phyloP scores from a whole-genome alignment of 1,140 invertebrate genomes.

The Bombus superbus region DNA sequence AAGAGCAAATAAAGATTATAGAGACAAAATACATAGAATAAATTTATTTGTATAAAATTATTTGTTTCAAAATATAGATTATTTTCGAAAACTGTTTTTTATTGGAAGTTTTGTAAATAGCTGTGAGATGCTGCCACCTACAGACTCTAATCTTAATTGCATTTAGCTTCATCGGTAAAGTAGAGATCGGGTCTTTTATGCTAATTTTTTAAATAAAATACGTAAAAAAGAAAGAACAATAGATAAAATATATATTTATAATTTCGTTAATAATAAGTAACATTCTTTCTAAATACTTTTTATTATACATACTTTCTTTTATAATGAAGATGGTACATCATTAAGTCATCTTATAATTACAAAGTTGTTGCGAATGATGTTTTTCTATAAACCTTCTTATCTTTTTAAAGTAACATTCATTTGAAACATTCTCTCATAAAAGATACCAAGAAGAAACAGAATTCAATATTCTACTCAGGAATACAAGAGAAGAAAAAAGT shows the following conservation, averaged over 20 bases:
- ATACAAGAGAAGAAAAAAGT: background rate
- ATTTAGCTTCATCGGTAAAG: conserved; percentile 43
- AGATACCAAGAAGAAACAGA: background rate
- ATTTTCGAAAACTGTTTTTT: background rate
- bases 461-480: background rate
- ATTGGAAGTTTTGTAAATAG: conserved; percentile 32
- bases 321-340: background rate
- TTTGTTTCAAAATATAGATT: background rate
- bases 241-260: background rate
- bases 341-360: background rate
- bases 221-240: background rate
- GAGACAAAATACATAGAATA: background rate
- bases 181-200: conserved; percentile 33
- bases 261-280: background rate
- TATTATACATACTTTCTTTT: background rate
- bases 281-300: background rate
- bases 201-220: background rate
- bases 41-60: background rate
- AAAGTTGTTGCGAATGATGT: background rate
- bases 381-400: no score
- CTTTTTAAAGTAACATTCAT: background rate
- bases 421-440: background rate
- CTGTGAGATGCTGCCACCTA: conserved; percentile 60
- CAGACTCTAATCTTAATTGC: background rate
- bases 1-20: background rate